A percentile compares a stretch with the other conserved stretches of the same genome.
phyloP scores from a whole-genome alignment of 2,113 vertebrate genomes.

The Carettochelys insculpta region DNA sequence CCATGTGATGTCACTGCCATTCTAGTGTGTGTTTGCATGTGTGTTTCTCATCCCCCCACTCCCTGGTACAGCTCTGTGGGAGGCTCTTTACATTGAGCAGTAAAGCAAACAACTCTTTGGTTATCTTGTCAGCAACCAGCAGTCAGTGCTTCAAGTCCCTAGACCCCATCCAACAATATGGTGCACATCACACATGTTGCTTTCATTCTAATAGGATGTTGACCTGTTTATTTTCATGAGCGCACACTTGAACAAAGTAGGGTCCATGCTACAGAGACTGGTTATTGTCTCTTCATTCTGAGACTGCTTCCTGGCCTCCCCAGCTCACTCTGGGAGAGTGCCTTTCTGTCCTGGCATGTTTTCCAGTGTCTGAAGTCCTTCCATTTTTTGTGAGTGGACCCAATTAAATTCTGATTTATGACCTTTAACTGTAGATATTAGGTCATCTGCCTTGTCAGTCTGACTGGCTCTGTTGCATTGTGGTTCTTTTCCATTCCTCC shows the following conservation, averaged over 20 bases:
- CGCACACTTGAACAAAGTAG: background rate
- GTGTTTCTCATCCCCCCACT: background rate
- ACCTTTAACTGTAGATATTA: background rate
- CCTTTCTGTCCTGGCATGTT: background rate
- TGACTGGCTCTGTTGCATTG: background rate
- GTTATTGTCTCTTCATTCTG: background rate
- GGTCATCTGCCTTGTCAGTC: background rate
- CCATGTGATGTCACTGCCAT: background rate
- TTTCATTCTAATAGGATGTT: background rate
- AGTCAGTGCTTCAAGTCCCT: background rate
- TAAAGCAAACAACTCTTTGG: background rate
- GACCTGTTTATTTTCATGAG: background rate
- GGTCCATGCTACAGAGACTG: background rate
- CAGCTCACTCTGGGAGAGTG: background rate
- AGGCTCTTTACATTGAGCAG: background rate
- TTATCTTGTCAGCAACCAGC: background rate
- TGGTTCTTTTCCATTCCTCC: background rate
- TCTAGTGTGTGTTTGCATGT: background rate
- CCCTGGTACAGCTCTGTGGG: background rate
- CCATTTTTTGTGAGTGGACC: background rate
- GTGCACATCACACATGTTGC: background rate
- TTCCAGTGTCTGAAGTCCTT: background rate
- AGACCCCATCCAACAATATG: background rate
- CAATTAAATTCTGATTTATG: background rate
- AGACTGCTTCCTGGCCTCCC: background rate